Percentiles rank a stretch among this genome's conserved stretches.
These are phyloP conservation scores for Hanleya hanleyi DNA, from an alignment of 2,888 invertebrate species.

Conservation along the genomic window DNA sequence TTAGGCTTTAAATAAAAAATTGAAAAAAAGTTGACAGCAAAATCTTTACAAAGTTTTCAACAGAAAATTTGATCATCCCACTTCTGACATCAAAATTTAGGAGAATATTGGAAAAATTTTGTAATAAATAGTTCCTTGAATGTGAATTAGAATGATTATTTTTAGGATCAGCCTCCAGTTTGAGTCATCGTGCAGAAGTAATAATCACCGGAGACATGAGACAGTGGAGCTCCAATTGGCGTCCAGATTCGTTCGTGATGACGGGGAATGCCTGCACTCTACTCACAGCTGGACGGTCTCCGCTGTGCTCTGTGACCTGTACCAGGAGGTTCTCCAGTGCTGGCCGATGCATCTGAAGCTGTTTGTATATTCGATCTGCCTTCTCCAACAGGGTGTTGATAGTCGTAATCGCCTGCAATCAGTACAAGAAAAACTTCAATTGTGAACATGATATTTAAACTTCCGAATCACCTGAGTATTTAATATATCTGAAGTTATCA, in stretches of 20 bases:
- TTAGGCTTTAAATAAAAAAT: too few species aligned
- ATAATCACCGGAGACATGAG: constrained; percentile 4
- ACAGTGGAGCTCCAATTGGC: not conserved
- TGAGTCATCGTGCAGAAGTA: not conserved
- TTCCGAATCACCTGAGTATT: too few species aligned
- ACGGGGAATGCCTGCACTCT: not conserved
- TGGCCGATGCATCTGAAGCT: constrained; percentile 91
- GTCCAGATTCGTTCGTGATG: not conserved
- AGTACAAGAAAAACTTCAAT: too few species aligned
- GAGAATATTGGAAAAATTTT: not conserved
- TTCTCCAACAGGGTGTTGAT: constrained; percentile 94
- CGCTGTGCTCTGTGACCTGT: constrained; percentile 87
- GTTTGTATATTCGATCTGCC: constrained; percentile 94
- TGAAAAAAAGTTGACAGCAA: too few species aligned
- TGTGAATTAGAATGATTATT: not conserved
- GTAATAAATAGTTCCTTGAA: not conserved
- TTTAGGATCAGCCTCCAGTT: not conserved
- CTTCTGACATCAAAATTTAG: too few species aligned
- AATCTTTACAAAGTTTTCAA: too few species aligned
- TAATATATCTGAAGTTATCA: too few species aligned
- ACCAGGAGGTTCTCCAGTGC: constrained; percentile 87
- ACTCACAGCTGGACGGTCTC: constrained; percentile 45
- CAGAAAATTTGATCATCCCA: too few species aligned
- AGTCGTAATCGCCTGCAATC: constrained; percentile 86
- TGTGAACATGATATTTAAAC: too few species aligned